Conservation (phyloP, 1,140 invertebrate genomes). For the Limonius californicus region DNA sequence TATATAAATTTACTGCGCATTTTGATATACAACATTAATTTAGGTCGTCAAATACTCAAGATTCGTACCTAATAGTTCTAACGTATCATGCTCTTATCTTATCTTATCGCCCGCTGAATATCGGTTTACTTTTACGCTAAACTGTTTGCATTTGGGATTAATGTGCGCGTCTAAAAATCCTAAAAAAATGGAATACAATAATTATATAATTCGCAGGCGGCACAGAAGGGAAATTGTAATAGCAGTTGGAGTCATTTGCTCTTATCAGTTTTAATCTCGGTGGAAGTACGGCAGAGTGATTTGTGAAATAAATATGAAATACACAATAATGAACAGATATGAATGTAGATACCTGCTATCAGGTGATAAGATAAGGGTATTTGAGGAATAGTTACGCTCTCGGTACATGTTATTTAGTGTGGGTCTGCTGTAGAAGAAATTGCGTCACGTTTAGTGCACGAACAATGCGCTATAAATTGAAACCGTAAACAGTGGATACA, state of each 20-base stretch:
- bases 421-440: not conserved
- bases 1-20: no score
- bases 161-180: no score
- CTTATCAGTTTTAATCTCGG: constrained; percentile 1
- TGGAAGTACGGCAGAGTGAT: constrained; percentile 1
- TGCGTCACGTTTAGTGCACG: constrained; percentile 3
- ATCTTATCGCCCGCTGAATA: no score
- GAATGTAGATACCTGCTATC: not conserved
- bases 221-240: not conserved
- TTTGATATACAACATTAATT: no score
- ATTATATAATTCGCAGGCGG: not conserved
- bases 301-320: not conserved
- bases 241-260: not conserved
- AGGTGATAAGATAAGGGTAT: not conserved
- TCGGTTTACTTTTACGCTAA: no score
- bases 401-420: not conserved
- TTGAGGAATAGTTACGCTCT: not conserved
- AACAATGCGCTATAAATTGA: constrained; percentile 3
- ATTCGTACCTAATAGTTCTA: no score
- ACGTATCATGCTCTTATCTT: no score
- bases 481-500: not conserved
- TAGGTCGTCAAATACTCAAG: no score
- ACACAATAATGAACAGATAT: not conserved
- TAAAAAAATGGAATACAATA: no score
- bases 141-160: no score